Base-by-base conservation (phyloP, 2,888 invertebrate genomes). In the Euplexia lucipara region DNA sequence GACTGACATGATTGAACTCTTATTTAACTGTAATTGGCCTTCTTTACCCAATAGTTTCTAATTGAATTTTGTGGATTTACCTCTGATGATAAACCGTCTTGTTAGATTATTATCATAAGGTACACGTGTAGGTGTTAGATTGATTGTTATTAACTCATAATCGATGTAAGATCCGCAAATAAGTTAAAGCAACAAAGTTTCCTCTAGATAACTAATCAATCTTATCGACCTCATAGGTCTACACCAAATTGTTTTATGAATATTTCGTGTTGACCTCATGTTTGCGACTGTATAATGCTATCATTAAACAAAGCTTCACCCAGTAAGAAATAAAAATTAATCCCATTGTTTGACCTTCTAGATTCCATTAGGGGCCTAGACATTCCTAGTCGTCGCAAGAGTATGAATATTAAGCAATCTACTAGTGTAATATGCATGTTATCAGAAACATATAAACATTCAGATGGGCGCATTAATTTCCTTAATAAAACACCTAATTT, bases 111-210 rank as follows among this genome's bases (percentile, higher is more conserved):
- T 71, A 35, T 41, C 30, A 35, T 6, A 47, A 73, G 52, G 22
- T 35, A 16, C 51, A 12, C n/a, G 37, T 12, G 71, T 73, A 16
- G 71, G 72, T 62, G 71, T 70, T 20, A 62, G 45, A 70, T 73
- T 51, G 41, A 58, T 70, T 37, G 30, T 51, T 54, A 53, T 52
- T 39, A 53, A 47, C 18, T 2, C n/a, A 26, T 42, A 54, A 51
- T 48, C 8, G 34, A 53, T 52, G 41, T 68, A 47, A 2, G 10
- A n/a, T 34, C 39, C 10, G 14, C 26, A 39, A 26, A 59, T 26
- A 39, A 26, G 8, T 16, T 35, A 7, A 16, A 16, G 26, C 18
- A 8, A 12, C 12, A 10, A 12, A 16, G 34, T 37, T 37, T 32
- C 9, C 35, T 6, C 20, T 35, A 37, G n/a, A 10, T 32, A 12